Percentiles rank a stretch among this genome's conserved stretches.
These are phyloP conservation scores for Opisthocomus hoazin DNA, from an alignment of 2,113 vertebrate species.

Conservation along the genomic window DNA sequence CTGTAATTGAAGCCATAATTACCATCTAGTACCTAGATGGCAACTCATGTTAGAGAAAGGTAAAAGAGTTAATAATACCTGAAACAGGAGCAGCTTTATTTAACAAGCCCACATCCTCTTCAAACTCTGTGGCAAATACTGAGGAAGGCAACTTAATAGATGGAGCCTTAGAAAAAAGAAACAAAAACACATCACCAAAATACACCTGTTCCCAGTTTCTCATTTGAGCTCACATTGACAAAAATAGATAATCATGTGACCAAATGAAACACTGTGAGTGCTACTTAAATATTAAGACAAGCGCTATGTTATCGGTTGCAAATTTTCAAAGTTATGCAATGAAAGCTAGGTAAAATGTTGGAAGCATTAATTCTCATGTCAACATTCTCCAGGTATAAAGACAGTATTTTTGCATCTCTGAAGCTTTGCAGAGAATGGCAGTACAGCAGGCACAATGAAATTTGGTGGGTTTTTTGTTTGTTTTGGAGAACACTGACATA, in stretches of 20 bases:
- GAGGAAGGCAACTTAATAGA: slow-evolving; percentile 92
- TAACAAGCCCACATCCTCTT: slow-evolving; percentile 92
- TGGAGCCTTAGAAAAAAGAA: slow-evolving; percentile 67
- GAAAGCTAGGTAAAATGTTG: background rate
- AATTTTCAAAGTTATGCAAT: background rate
- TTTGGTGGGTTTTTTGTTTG: background rate
- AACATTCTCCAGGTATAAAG: background rate
- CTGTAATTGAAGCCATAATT: background rate
- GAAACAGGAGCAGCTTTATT: slow-evolving; percentile 97
- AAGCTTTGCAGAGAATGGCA: background rate
- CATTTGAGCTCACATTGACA: background rate
- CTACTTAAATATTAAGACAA: background rate
- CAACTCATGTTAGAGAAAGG: background rate
- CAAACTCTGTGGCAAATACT: slow-evolving; percentile 96
- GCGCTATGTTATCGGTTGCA: rapidly evolving
- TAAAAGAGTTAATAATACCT: slow-evolving; percentile 70
- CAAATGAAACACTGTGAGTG: background rate
- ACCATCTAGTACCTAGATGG: background rate
- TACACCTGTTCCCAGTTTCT: background rate
- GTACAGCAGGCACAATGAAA: background rate
- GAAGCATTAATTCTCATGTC: background rate
- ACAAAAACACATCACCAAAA: background rate
- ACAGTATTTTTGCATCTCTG: background rate
- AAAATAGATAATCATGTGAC: background rate
- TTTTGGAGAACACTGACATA: background rate